Base-by-base conservation (phyloP, 2,888 invertebrate species). In the Sesia apiformis region DNA sequence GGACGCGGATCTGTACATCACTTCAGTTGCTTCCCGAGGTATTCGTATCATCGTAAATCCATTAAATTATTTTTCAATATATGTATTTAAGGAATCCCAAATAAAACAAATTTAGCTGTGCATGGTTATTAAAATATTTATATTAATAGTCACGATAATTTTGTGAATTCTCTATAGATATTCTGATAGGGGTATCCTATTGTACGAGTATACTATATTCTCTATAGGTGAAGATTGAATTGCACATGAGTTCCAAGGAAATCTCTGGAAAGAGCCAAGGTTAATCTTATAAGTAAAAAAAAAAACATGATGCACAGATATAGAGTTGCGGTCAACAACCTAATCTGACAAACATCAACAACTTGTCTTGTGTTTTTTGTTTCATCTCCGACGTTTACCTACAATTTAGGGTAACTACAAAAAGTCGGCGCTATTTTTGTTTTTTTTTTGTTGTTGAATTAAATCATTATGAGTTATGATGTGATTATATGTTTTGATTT, bases 1-100 rank as follows among this genome's bases (percentile, higher is more conserved):
- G 83, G 66, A 69, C 83, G 76, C 60, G 64, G 69, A 67, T 73
- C 70, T 67, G 78, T 70, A 66, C 67, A 70, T 72, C 68, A 80
- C 83, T 82, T 79, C 78, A 74, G 76, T 62, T 65, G 60, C 71
- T 66, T 72, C 62, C 56, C 57, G 55, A 60, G 53, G 51, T 42
- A 52, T 51, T 41, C 40, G 38, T 5, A 39, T 39, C 50, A 38
- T 38, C 38, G 23, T 23, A 2, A 23, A 23, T 23, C 23, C 2
- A 23, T 23, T 23, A 23, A 23, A 23, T 23, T 23, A 23, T 23
- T 23, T 23, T 23, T 23, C 23, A 23, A 23, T 23, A 23, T 23
- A 23, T 23, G 23, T 23, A 23, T 23, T 23, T 23, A 23, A 23
- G 23, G 2, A 23, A 23, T 23, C 23, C 23, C 23, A 23, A 23